Evolutionary conservation across 2,113 vertebrate species (phyloP).

Genomic region (Lepus americanus): DNA sequence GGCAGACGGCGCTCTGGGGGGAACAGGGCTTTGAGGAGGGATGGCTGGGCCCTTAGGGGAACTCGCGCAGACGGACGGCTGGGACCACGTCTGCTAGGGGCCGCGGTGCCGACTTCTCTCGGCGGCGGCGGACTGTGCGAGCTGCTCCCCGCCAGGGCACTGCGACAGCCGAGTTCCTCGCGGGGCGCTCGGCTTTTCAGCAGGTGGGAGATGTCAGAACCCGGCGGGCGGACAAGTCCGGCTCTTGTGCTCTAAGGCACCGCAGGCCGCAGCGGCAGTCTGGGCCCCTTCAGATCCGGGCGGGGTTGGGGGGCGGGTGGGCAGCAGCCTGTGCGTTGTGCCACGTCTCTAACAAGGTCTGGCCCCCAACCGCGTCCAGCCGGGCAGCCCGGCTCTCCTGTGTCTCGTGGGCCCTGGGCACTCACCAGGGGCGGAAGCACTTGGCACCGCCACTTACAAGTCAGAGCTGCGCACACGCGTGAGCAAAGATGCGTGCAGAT

Average conservation of each 20-base stretch:
- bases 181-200: neutral
- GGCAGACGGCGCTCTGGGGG: neutral
- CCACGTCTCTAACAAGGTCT: neutral
- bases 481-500: neutral
- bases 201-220: neutral
- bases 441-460: too few species aligned
- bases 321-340: neutral
- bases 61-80: rapidly evolving
- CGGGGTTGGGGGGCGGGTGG: neutral
- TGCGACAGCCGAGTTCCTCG: neutral
- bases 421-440: neutral
- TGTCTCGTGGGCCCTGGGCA: too few species aligned
- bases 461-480: neutral
- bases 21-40: neutral
- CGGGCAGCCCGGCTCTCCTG: too few species aligned
- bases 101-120: neutral
- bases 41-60: neutral
- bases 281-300: too few species aligned
- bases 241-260: neutral
- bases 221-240: neutral
- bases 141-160: neutral
- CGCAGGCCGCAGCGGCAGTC: neutral
- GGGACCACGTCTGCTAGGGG: neutral
- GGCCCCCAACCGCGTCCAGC: too few species aligned
- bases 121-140: neutral